Evolutionary conservation across 2,888 invertebrate genomes (phyloP).

Genomic region (Drosophila meridionalis): DNA sequence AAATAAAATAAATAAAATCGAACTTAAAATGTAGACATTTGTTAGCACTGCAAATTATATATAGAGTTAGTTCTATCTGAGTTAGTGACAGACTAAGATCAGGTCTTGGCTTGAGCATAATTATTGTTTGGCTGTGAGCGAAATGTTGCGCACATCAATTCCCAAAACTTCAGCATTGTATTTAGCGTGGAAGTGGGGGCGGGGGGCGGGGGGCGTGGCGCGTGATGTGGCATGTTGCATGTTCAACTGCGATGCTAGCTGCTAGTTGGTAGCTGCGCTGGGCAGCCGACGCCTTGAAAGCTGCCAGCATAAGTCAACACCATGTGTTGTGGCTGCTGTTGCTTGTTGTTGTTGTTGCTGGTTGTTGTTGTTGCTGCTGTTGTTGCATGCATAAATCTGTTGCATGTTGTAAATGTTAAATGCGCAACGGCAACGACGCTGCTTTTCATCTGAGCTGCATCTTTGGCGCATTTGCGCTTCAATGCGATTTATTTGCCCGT

Average conservation of each 20-base stretch:
- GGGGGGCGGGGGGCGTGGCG: background rate
- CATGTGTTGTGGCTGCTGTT: constrained; percentile 51
- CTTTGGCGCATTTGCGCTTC: constrained; percentile 77
- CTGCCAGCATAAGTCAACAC: constrained; percentile 75
- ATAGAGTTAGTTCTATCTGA: background rate
- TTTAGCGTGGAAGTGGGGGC: constrained; percentile 22
- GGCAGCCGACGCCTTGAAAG: constrained; percentile 57
- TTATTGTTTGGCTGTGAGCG: constrained; percentile 22
- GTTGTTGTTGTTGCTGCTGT: constrained; percentile 29
- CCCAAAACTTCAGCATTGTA: constrained; percentile 30
- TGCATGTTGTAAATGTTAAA: constrained; percentile 81
- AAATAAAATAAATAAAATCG: background rate
- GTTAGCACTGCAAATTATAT: background rate
- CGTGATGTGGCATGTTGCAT: constrained; percentile 50
- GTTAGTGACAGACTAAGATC: background rate
- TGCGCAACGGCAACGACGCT: constrained; percentile 55
- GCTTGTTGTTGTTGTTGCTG: constrained; percentile 21
- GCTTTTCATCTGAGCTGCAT: constrained; percentile 63
- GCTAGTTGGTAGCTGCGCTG: constrained; percentile 38
- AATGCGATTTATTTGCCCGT: constrained; percentile 80
- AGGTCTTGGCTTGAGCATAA: background rate
- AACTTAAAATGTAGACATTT: background rate
- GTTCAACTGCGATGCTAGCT: constrained; percentile 57
- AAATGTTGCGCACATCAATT: constrained; percentile 6
- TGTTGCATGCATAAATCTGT: constrained; percentile 80